These are phyloP conservation scores for Characodon lateralis DNA, from an alignment of 2,797 vertebrate genomes.

Conservation along the genomic window DNA sequence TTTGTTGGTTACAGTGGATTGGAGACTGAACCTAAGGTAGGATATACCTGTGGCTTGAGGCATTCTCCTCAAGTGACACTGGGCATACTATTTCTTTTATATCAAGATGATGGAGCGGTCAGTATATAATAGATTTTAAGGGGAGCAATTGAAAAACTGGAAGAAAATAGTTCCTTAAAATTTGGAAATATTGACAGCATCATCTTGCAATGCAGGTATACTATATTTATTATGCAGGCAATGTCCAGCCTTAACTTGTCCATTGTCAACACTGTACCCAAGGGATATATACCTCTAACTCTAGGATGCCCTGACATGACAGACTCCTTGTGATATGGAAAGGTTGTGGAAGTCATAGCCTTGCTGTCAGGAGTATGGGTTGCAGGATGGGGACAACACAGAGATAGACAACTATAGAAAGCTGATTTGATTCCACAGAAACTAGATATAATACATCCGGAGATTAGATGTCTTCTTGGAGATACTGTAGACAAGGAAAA, in stretches of 20 bases:
- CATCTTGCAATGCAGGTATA: conserved; percentile 11
- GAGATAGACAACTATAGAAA: conserved; percentile 8
- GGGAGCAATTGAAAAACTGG: background rate
- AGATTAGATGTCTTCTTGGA: conserved; percentile 1
- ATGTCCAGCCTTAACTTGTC: conserved; percentile 13
- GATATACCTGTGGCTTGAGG: too few relatives aligned
- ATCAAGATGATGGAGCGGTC: too few relatives aligned
- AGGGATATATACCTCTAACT: conserved; percentile 40
- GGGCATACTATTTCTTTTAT: too few relatives aligned
- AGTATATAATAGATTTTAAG: background rate
- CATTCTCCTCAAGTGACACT: too few relatives aligned
- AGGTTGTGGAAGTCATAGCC: conserved; percentile 41
- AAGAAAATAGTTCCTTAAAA: conserved; percentile 7
- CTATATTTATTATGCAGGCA: conserved; percentile 43
- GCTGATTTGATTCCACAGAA: conserved; percentile 16
- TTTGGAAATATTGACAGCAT: conserved; percentile 2
- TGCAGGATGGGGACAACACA: background rate
- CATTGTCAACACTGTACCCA: conserved; percentile 28
- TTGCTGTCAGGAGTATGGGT: conserved; percentile 19
- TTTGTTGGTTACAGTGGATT: too few relatives aligned
- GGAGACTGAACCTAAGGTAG: too few relatives aligned
- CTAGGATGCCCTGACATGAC: conserved; percentile 43
- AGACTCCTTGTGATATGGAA: conserved; percentile 38
- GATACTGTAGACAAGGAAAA: conserved; percentile 8
- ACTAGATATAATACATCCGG: conserved; percentile 5